Base-by-base conservation (phyloP, 92 coral and sea anemone genomes). In the Bergia puertoricense region DNA sequence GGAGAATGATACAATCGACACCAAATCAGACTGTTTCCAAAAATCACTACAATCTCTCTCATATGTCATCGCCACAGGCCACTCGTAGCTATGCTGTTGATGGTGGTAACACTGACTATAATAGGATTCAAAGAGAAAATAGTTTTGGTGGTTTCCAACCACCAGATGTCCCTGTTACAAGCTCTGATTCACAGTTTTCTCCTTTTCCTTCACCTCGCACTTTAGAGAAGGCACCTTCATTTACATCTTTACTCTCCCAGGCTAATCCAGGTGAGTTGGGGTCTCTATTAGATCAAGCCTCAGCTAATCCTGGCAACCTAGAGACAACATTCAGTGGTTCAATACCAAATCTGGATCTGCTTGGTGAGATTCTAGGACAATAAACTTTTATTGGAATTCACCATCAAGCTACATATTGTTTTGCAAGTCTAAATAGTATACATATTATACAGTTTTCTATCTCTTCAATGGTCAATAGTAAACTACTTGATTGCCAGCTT, bases 311-410 rank as follows among this genome's bases (percentile, higher is more conserved):
- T 51, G 92, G 93, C 88, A 95, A 95, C 86, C 88, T 95, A 85
- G 96, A 95, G 90, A 95, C 98, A 20, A 95, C 98, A 0, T 95
- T 93, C 85, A 93, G 96, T 78, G 98, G 98, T 37, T 95, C 98
- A 74, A 95, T 95, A 45, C 98, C 98, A 74, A 95, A 95, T 89
- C 88, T 95, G 74, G 98, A 95, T 69, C 86, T 95, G 81, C 90
- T 95, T 85, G 98, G 96, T 66, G 98, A 94, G 69, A 89, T 95
- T 66, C 90, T 95, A 88, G 98, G 96, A 44, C 92, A 84, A 69
- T 68, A 71, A 43, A 43, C 51, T 9, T 42, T 46, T 84, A 62
- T 73, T 22, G 36, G 44, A 46, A 73, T 46, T 38, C 66, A 46
- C 38, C 13, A 65, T 20, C 46, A 73, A 37, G 30, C 10, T 80